A percentile compares a stretch with the other conserved stretches of the same genome.
These are phyloP conservation scores for Chaetophractus vellerosus DNA, from an alignment of 2,797 vertebrate species.

Conservation along the genomic window DNA sequence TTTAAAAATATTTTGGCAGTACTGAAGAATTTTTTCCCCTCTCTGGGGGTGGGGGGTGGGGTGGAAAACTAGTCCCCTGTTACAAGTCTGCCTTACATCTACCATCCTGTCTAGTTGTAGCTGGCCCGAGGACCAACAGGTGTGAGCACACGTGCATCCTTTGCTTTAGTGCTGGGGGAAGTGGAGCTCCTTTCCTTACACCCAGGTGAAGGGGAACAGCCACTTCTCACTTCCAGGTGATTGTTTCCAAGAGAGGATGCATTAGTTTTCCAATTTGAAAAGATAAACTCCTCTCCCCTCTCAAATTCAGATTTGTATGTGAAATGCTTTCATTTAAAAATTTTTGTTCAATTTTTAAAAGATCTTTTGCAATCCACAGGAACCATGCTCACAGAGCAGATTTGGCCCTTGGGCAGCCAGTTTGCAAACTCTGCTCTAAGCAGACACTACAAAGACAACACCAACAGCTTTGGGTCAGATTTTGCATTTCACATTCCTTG, in stretches of 20 bases:
- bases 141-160: accelerated
- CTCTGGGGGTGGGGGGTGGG: no score
- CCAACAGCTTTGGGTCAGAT: not conserved
- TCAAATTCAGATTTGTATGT: slow-evolving; percentile 15
- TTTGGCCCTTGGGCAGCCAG: not conserved
- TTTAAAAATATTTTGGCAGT: slow-evolving; percentile 17
- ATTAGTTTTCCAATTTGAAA: not conserved
- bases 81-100: not conserved
- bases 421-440: not conserved
- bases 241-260: not conserved
- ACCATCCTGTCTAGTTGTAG: not conserved
- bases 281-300: not conserved
- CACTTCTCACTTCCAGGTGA: not conserved
- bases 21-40: not conserved
- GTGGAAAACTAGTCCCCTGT: not conserved
- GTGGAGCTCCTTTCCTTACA: accelerated
- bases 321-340: slow-evolving; percentile 19
- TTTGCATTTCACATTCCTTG: not conserved
- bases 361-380: not conserved
- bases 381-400: not conserved
- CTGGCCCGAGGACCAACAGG: not conserved
- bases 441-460: not conserved
- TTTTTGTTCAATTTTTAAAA: slow-evolving; percentile 12
- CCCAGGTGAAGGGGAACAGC: not conserved
- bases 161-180: not conserved